Evolutionary conservation across 2,888 invertebrate species (phyloP).

Genomic region (Drosophila incognita): DNA sequence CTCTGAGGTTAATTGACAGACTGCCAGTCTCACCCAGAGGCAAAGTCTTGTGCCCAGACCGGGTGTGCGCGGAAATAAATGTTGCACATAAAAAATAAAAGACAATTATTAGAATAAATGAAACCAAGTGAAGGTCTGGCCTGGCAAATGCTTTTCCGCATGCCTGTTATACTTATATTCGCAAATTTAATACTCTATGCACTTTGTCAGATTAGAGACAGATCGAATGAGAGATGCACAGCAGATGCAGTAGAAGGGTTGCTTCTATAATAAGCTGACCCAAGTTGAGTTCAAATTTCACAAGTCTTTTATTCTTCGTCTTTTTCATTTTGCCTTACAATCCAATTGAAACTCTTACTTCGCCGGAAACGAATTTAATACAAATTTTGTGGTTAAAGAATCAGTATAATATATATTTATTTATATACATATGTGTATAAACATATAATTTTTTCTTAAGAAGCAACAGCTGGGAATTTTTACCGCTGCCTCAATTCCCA

Average conservation of each 20-base stretch:
- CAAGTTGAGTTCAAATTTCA: constrained; percentile 30
- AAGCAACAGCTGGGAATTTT: constrained; percentile 58
- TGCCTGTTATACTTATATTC: constrained; percentile 22
- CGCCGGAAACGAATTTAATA: constrained; percentile 69
- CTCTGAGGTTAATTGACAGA: constrained; percentile 80
- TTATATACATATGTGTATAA: neutral
- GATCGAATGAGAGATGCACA: constrained; percentile 10
- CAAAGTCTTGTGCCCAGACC: constrained; percentile 32
- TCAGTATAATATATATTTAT: constrained; percentile 6
- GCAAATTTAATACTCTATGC: constrained; percentile 16
- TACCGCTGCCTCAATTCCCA: constrained; percentile 44
- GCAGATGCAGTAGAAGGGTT: constrained; percentile 6
- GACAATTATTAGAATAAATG: constrained; percentile 78
- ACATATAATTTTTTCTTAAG: constrained; percentile 34
- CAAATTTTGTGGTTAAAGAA: constrained; percentile 23
- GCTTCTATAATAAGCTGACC: constrained; percentile 25
- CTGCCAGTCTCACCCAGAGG: constrained; percentile 65
- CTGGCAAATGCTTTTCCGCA: constrained; percentile 67
- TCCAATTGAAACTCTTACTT: constrained; percentile 42
- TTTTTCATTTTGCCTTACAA: neutral
- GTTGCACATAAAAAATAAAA: constrained; percentile 65
- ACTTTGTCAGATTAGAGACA: constrained; percentile 16
- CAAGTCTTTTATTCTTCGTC: constrained; percentile 1
- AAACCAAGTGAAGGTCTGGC: constrained; percentile 72
- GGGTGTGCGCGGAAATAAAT: constrained; percentile 62